These are phyloP conservation scores for Colossoma macropomum DNA, from an alignment of 2,113 vertebrate species.

Conservation along the genomic window DNA sequence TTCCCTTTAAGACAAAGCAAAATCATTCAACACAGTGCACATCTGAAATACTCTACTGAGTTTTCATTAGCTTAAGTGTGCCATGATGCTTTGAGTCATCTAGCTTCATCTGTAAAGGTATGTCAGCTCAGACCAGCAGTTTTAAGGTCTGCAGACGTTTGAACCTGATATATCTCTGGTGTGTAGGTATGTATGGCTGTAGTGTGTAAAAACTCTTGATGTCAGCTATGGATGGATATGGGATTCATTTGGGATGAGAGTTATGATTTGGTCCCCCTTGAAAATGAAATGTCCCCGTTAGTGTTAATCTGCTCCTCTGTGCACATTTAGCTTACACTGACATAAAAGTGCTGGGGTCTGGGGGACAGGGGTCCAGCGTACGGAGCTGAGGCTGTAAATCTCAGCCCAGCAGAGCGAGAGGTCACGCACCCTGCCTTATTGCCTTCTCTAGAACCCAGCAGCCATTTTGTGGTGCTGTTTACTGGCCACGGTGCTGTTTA, in stretches of 20 bases:
- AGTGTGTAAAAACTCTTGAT: neutral
- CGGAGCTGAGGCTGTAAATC: slow-evolving; percentile 39
- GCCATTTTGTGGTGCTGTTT: slow-evolving; percentile 48
- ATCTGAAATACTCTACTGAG: no score
- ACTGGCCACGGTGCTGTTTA: slow-evolving; percentile 44
- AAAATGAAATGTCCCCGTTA: neutral
- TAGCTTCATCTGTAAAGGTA: no score
- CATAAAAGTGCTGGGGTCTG: slow-evolving; percentile 27
- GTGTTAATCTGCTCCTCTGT: neutral
- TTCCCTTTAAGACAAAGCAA: no score
- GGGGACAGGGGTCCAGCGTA: neutral
- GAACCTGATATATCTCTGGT: neutral
- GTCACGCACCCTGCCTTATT: slow-evolving; percentile 44
- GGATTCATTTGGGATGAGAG: slow-evolving; percentile 5
- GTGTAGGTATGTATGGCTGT: neutral
- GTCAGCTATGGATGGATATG: neutral
- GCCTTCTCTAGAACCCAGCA: slow-evolving; percentile 27
- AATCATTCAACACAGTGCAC: no score
- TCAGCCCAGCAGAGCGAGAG: slow-evolving; percentile 25
- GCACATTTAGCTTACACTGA: slow-evolving; percentile 19
- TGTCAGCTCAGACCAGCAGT: neutral
- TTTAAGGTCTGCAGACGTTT: neutral
- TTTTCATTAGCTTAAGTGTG: no score
- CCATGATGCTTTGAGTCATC: neutral
- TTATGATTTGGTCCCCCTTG: neutral